These are phyloP conservation scores for Caiman crocodilus DNA, from an alignment of 2,797 vertebrate species.

Conservation along the genomic window DNA sequence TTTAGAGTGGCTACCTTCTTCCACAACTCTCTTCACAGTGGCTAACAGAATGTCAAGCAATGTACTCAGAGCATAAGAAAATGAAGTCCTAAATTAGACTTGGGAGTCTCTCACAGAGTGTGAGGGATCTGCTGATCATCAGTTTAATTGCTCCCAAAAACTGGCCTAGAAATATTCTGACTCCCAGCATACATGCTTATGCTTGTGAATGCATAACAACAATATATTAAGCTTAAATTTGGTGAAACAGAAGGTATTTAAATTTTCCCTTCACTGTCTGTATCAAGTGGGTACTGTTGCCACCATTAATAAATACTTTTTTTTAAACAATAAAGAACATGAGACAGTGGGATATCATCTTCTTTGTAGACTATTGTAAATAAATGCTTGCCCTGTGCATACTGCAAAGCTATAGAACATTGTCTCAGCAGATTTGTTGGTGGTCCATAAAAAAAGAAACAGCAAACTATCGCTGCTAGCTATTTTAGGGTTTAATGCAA, in stretches of 20 bases:
- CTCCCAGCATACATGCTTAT: not conserved
- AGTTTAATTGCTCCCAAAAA: not conserved
- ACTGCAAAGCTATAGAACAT: slow-evolving; percentile 36
- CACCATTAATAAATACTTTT: too few species aligned
- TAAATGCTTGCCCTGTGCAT: not conserved
- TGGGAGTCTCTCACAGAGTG: not conserved
- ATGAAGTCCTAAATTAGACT: not conserved
- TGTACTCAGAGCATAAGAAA: not conserved
- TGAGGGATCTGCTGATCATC: not conserved
- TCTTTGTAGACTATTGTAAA: not conserved
- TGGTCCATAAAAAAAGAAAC: not conserved
- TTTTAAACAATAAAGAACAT: too few species aligned
- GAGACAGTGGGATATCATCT: not conserved
- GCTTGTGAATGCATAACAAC: not conserved
- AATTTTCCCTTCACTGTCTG: not conserved
- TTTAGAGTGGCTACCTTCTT: not conserved
- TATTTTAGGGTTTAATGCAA: too few species aligned
- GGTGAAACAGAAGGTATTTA: not conserved
- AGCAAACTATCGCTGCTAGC: too few species aligned
- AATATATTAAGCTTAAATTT: not conserved
- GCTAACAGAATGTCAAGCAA: not conserved
- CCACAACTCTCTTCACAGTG: not conserved
- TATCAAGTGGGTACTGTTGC: not conserved
- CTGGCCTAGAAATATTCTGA: not conserved
- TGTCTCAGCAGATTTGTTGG: slow-evolving; percentile 9